Percentiles rank a stretch among this genome's conserved stretches.
Evolutionary conservation across 2,888 invertebrate species (phyloP).

Genomic region (Amblyteles armatorius): DNA sequence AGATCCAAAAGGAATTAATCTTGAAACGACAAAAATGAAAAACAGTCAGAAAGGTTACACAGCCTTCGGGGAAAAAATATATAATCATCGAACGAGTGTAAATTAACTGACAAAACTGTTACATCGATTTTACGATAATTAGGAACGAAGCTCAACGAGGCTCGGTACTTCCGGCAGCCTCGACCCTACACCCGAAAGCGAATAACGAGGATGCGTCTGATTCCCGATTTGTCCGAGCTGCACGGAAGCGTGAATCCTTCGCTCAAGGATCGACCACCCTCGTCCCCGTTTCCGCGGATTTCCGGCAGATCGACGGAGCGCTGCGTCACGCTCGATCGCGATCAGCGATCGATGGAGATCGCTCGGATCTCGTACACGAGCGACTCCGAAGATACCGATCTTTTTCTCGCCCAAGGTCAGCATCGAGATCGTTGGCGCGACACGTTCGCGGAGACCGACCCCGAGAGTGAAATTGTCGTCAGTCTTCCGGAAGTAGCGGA

Average conservation of each 20-base stretch:
- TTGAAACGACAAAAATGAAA: constrained; percentile 64
- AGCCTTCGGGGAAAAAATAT: not conserved
- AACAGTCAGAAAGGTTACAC: constrained; percentile 74
- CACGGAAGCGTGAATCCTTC: constrained; percentile 32
- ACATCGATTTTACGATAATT: not conserved
- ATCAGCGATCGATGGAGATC: constrained; percentile 73
- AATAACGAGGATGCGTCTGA: constrained; percentile 72
- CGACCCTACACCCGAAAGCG: constrained; percentile 72
- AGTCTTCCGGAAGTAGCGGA: constrained; percentile 4
- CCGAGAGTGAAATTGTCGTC: constrained; percentile 15
- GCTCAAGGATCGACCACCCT: constrained; percentile 15
- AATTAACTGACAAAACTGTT: not conserved
- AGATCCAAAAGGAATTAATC: not conserved
- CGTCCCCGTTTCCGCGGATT: constrained; percentile 15
- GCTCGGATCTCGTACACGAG: constrained; percentile 58
- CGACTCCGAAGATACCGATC: constrained; percentile 11
- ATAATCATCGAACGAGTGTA: not conserved
- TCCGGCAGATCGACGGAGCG: constrained; percentile 44
- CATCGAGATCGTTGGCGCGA: constrained; percentile 10
- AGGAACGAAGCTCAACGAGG: constrained; percentile 76
- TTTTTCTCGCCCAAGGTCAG: not conserved
- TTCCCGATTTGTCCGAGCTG: constrained; percentile 65
- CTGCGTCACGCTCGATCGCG: constrained; percentile 62
- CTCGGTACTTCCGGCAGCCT: constrained; percentile 72
- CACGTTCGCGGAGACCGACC: constrained; percentile 28